Base-by-base conservation (phyloP, 2,888 invertebrate species). In the Branchellion lobata region DNA sequence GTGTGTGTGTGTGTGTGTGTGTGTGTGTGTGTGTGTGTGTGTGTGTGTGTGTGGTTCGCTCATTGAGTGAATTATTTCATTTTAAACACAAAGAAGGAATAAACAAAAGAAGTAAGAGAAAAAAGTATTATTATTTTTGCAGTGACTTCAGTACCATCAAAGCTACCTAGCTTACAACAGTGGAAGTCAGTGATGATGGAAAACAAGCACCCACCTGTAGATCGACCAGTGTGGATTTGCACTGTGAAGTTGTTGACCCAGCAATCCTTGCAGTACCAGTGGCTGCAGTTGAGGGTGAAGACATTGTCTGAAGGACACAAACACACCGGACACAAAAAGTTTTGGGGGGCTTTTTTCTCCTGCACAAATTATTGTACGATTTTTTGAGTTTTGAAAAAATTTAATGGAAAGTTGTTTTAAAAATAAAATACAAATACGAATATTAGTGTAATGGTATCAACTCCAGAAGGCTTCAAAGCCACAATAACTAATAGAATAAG, bases 241-340 rank as follows among this genome's bases (percentile, higher is more conserved):
- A 95, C 93, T 90, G 96, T 95, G 88, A 97, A 95, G 90, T 96
- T 95, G 90, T 92, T 92, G 81, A 92, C 91, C 99, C 99, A 99
- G 88, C 99, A 99, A 83, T 94, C 93, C 88, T 92, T 93, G 88
- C 99, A 99, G 88, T 96, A 99, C 82, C 91, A 91, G 89, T 99
- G 97, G 31, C 93, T 92, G 89, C 97, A 98, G 24, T 93, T 65
- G 82, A 97, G 90, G 79, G 92, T 91, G 86, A 92, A 92, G 86
- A 57, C 83, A 81, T 21, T 85, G 84, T n/a, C 81, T 71, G 18
- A 83, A 68, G 53, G 83, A 82, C 31, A 81, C 79, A 85, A 83
- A 82, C 87, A 87, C n/a, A 87, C 86, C 8, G 84, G 81, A 82
- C 87, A 87, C 47, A 75, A 24, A 36, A 78, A 78, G 53, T 81